Base-by-base conservation (phyloP, 92 coral and sea anemone genomes). In the Epizoanthus illoricatus region DNA sequence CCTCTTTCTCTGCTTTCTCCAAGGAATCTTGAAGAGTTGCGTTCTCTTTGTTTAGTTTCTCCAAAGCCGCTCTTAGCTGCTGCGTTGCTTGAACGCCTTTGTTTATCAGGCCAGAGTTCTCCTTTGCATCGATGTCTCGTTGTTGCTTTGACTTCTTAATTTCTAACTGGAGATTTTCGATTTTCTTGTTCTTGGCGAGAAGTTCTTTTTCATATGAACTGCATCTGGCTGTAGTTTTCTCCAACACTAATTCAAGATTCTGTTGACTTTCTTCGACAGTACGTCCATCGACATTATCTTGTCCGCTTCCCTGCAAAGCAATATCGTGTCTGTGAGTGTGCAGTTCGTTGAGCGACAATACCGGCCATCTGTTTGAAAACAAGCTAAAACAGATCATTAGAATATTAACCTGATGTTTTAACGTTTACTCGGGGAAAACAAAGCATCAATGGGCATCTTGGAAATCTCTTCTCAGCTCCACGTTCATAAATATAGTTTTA, bases 31-130 rank as follows among this genome's bases (percentile, higher is more conserved):
- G 95, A 64, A 95, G 91, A 12, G 89, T 81, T 62, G 90, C 90
- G 55, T 89, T 96, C 61, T 96, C 99, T 72, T 96, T 94, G 65
- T 94, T 96, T 40, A 96, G 73, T 84, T 96, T 94, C 16, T 91
- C 98, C 18, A 93, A 86, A 3, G 98, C 99, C n/a, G 95, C 85
- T 73, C 90, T 92, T 36, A 96, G 73, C 16, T 89, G 92, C 65
- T 89, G 89, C 11, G 78, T 88, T 47, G 88, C 86, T 45, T 93
- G 92, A 4, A 80, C 68, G 4, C 92, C 88, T 62, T 89, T 91
- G 21, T 56, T 72, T 7, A 76, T 69, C 45, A 89, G 71, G 24
- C 49, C 80, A 20, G 85, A 83, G 7, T 83, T 87, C 57, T 73
- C 92, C 19, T 86, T 79, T 4, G 89, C 84, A 43, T 82, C 89